A percentile compares a stretch with the other conserved stretches of the same genome.
phyloP scores from a whole-genome alignment of 2,797 vertebrate species.

The Gobionotothen gibberifrons region DNA sequence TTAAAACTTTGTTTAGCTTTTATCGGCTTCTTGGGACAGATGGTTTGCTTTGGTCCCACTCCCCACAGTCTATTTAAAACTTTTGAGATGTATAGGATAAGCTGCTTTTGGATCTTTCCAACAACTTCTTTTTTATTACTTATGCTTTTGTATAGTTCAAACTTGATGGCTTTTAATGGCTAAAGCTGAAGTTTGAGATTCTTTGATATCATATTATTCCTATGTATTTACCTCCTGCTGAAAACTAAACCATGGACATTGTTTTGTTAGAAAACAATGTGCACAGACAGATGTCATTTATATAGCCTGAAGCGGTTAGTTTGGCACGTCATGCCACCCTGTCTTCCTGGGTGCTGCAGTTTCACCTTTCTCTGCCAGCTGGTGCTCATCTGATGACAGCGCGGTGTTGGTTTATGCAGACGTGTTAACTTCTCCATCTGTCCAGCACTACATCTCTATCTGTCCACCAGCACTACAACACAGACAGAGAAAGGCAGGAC shows the following conservation, averaged over 20 bases:
- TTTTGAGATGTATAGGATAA: conserved; percentile 33
- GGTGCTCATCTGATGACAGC: conserved; percentile 32
- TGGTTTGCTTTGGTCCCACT: conserved; percentile 56
- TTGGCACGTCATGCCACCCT: conserved; percentile 31
- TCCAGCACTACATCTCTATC: not conserved
- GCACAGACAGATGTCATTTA: conserved; percentile 39
- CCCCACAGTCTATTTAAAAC: conserved; percentile 54
- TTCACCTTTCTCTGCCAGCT: conserved; percentile 30
- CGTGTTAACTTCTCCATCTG: conserved; percentile 23
- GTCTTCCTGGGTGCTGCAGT: conserved; percentile 34
- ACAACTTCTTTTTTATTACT: conserved; percentile 13
- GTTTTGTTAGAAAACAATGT: conserved; percentile 14
- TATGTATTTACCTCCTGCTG: not conserved
- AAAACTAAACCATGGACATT: not conserved
- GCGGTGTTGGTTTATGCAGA: conserved; percentile 36
- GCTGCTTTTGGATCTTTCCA: conserved; percentile 16
- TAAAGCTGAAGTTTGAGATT: conserved; percentile 11
- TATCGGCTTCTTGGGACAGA: conserved; percentile 39
- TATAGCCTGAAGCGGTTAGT: conserved; percentile 43
- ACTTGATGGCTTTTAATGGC: conserved; percentile 2
- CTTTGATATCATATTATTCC: conserved; percentile 15
- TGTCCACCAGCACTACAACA: not conserved
- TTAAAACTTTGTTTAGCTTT: conserved; percentile 58
- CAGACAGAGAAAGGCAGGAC: not conserved
- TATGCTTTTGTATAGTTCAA: not conserved